Percentiles rank a stretch among this genome's conserved stretches.
Evolutionary conservation across 1,140 invertebrate species (phyloP).

Genomic region (Drosophila truncata): DNA sequence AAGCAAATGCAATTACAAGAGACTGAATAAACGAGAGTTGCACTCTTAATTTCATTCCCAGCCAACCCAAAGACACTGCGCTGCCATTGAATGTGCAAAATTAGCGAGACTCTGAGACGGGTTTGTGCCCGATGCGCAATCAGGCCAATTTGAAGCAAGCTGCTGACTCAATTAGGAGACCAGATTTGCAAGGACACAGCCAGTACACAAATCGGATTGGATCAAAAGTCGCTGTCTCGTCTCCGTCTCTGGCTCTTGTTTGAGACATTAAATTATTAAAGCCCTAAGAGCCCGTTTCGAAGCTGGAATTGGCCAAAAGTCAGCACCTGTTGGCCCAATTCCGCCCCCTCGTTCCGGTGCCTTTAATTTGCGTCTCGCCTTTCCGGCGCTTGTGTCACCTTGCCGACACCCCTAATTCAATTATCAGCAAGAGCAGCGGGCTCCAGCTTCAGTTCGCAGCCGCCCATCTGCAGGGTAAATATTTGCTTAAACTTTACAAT

Average conservation of each 20-base stretch:
- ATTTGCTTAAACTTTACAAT: conserved; percentile 66
- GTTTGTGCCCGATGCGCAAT: conserved; percentile 49
- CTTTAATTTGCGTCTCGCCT: conserved; percentile 42
- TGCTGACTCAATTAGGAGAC: conserved; percentile 63
- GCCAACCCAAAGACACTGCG: conserved; percentile 9
- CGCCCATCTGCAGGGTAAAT: conserved; percentile 54
- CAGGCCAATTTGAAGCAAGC: conserved; percentile 40
- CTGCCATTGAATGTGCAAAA: conserved; percentile 60
- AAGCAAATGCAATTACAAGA: conserved; percentile 73
- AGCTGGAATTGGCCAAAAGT: conserved; percentile 29
- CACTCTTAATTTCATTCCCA: conserved; percentile 53
- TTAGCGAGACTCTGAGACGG: conserved; percentile 49
- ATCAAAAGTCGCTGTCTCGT: conserved; percentile 13
- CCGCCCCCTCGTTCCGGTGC: neutral
- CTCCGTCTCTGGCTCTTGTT: conserved; percentile 6
- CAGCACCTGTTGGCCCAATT: conserved; percentile 50
- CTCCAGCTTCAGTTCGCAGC: conserved; percentile 7
- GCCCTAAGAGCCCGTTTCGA: conserved; percentile 10
- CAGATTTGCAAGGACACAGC: conserved; percentile 29
- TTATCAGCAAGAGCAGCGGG: conserved; percentile 52
- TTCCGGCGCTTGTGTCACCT: conserved; percentile 8
- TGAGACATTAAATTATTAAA: conserved; percentile 67
- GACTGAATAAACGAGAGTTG: conserved; percentile 74
- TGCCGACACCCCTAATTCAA: conserved; percentile 59
- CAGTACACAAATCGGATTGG: conserved; percentile 38